Conservation (phyloP, 2,113 vertebrate genomes). For the Otolemur garnettii region DNA sequence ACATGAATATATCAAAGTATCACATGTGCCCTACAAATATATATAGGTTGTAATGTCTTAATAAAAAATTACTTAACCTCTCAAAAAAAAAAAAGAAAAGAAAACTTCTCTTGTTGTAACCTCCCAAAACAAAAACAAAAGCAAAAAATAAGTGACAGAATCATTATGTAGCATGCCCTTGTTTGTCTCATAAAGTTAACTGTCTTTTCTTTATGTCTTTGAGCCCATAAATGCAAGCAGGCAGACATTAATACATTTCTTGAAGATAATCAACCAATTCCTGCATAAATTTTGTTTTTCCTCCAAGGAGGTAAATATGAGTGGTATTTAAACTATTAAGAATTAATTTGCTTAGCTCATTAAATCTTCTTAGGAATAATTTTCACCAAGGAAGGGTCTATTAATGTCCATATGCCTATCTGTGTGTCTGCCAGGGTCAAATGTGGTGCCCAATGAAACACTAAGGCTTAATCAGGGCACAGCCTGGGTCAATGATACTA, state of each 20-base stretch:
- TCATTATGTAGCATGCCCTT: not conserved
- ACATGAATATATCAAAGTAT: too few relatives aligned
- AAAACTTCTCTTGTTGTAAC: slow-evolving; percentile 1
- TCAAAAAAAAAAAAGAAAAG: too few relatives aligned
- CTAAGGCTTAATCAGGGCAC: not conserved
- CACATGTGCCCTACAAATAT: too few relatives aligned
- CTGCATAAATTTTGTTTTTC: slow-evolving; percentile 59
- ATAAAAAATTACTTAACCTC: too few relatives aligned
- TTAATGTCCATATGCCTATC: slow-evolving; percentile 59
- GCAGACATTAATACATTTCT: slow-evolving; percentile 61
- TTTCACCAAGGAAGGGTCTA: slow-evolving; percentile 36
- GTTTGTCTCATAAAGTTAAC: not conserved
- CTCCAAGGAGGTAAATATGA: slow-evolving; percentile 69
- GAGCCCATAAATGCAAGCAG: slow-evolving; percentile 50
- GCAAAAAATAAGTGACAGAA: not conserved
- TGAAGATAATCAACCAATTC: slow-evolving; percentile 64
- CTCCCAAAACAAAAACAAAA: not conserved
- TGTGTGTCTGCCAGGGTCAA: not conserved
- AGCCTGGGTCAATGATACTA: not conserved
- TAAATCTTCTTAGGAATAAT: slow-evolving; percentile 66
- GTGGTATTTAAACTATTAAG: slow-evolving; percentile 58
- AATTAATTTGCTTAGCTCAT: slow-evolving; percentile 61
- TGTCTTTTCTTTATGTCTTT: slow-evolving; percentile 60
- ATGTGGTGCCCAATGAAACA: not conserved
- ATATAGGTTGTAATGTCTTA: too few relatives aligned